Evolutionary conservation across 2,888 invertebrate species (phyloP), one percentile per base, ranked within the genome.

Genomic region (Lasioglossum pauxillum): DNA sequence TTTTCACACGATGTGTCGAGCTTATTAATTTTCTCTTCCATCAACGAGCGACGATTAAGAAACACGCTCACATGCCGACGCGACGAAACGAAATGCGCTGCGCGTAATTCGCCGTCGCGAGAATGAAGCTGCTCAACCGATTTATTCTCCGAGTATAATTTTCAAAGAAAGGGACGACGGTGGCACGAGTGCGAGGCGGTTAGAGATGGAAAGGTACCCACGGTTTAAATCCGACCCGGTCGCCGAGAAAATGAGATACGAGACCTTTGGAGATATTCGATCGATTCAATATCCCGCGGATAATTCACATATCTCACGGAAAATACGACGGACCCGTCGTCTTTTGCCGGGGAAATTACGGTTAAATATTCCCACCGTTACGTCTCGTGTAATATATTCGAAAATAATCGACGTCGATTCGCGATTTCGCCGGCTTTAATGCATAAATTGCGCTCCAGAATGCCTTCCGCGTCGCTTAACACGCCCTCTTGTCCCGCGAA

Each of bases 231-330:
- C 67, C 53, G 46, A n/a, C 44, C 73, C 69, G 31, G n/a, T 16
- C 23, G 38, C 27, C n/a, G 74, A 71, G 69, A 75, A 73, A 72
- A 57, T 44, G 53, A 84, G 86, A 86, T 82, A 79, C 74, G 76
- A 27, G 73, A 76, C 49, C 72, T 73, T 78, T 49, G 57, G 67
- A 79, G 74, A 73, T 85, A 73, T 82, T 23, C 86, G 57, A 73
- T 77, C 75, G 82, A 80, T 86, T 85, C 85, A 76, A 85, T 86
- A 86, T 85, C 85, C 86, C 14, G 73, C 53, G 85, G 78, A 86
- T 85, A 85, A 85, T 85, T 82, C 78, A 75, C 81, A 73, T 81
- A 76, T 85, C 76, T 69, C 64, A 73, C 19, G 46, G 38, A 77
- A 84, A 84, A 87, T 78, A 75, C 77, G n/a, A 77, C 74, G 31